phyloP scores from a whole-genome alignment of 2,888 invertebrate species.

The Platycheirus albimanus region DNA sequence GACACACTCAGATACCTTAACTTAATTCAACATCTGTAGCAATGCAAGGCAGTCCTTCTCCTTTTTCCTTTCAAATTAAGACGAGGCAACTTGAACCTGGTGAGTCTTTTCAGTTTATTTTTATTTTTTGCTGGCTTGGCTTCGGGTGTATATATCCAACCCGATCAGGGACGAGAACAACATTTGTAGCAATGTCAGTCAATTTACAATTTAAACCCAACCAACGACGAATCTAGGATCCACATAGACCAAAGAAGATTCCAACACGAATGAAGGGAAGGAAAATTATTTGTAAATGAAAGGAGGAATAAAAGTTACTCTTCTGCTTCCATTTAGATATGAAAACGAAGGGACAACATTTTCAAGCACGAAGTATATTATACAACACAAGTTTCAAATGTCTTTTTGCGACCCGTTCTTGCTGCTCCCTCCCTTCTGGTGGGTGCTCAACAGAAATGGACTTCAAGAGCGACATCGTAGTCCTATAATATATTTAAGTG shows the following conservation, averaged over 20 bases:
- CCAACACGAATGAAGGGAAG: not conserved
- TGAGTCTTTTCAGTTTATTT: not conserved
- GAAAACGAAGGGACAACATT: conserved; percentile 57
- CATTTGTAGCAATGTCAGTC: conserved; percentile 34
- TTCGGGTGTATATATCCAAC: conserved; percentile 3
- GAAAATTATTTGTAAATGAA: conserved; percentile 21
- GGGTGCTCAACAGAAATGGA: conserved; percentile 1
- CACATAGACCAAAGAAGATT: not conserved
- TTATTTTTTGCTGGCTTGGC: not conserved
- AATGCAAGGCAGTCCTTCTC: conserved; percentile 24
- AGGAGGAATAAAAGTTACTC: conserved; percentile 21
- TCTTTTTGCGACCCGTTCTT: conserved; percentile 15
- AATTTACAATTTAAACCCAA: no score
- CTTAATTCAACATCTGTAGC: conserved; percentile 7
- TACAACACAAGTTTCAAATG: conserved; percentile 46
- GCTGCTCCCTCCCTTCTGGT: not conserved
- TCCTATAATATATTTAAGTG: conserved; percentile 51
- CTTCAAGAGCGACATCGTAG: conserved; percentile 5
- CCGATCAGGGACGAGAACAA: not conserved
- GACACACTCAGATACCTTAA: conserved; percentile 36
- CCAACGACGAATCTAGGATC: conserved; percentile 2
- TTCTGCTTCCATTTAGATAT: conserved; percentile 48
- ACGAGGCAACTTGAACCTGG: conserved; percentile 7
- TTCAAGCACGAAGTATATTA: conserved; percentile 41
- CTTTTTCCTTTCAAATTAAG: no score